A percentile compares a stretch with the other conserved stretches of the same genome.
Evolutionary conservation across 2,888 invertebrate species (phyloP).

Genomic region (Pollenia angustigena): DNA sequence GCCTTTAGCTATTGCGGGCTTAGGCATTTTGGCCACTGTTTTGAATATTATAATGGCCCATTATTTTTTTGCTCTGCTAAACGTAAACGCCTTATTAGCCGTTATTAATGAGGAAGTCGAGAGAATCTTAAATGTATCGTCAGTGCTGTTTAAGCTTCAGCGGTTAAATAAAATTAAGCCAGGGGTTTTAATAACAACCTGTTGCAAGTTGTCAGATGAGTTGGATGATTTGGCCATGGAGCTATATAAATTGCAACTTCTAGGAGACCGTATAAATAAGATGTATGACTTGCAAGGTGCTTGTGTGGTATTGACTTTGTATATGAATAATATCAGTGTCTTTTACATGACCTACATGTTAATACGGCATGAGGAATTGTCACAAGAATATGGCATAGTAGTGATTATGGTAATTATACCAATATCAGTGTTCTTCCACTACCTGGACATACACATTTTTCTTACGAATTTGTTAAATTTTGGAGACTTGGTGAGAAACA

Average conservation of each 20-base stretch:
- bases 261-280: slow-evolving; percentile 35
- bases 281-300: slow-evolving; percentile 54
- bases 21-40: neutral
- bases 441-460: slow-evolving; percentile 26
- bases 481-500: slow-evolving; percentile 15
- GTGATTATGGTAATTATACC: neutral
- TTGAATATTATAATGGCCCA: slow-evolving; percentile 41
- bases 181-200: slow-evolving; percentile 14
- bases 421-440: slow-evolving; percentile 14
- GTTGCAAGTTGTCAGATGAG: slow-evolving; percentile 48
- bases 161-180: neutral
- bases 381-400: neutral
- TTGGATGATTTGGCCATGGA: slow-evolving; percentile 48
- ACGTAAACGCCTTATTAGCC: slow-evolving; percentile 3
- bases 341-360: slow-evolving; percentile 43
- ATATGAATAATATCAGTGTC: slow-evolving; percentile 55
- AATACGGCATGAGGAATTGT: neutral
- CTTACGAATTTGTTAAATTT: slow-evolving; percentile 21
- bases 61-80: slow-evolving; percentile 30
- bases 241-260: slow-evolving; percentile 29
- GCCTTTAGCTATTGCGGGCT: neutral
- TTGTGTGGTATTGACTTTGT: slow-evolving; percentile 36
- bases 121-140: slow-evolving; percentile 17
- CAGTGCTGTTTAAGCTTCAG: neutral
- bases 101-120: slow-evolving; percentile 43